phyloP scores from a whole-genome alignment of 2,888 invertebrate genomes.

The Drosophila buzzatii region DNA sequence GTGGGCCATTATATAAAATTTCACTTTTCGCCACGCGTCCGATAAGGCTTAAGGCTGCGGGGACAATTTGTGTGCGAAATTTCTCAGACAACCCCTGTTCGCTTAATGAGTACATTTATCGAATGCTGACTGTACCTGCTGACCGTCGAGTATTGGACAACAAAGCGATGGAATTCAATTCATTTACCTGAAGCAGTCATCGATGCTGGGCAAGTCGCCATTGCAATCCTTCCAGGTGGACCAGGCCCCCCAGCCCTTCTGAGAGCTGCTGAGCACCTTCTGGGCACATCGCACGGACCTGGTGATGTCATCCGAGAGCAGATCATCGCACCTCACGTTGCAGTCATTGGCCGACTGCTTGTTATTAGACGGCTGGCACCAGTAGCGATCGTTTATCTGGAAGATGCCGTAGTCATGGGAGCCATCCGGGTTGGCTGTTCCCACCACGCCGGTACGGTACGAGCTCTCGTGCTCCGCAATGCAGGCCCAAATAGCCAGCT shows the following conservation, averaged over 20 bases:
- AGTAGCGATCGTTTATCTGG: constrained; percentile 82
- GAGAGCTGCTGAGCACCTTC: constrained; percentile 55
- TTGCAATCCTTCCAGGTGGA: constrained; percentile 64
- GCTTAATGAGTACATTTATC: constrained; percentile 48
- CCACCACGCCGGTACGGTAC: constrained; percentile 84
- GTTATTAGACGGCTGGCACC: constrained; percentile 70
- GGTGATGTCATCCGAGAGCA: constrained; percentile 71
- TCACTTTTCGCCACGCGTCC: constrained; percentile 25
- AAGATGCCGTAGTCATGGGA: constrained; percentile 83
- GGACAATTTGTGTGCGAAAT: constrained; percentile 50
- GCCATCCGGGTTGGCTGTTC: constrained; percentile 85
- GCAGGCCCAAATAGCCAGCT: constrained; percentile 76
- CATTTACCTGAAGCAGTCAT: constrained; percentile 60
- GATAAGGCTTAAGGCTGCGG: constrained; percentile 61
- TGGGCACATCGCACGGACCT: constrained; percentile 68
- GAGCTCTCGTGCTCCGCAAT: constrained; percentile 74
- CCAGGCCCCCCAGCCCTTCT: constrained; percentile 79
- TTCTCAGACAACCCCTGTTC: constrained; percentile 11
- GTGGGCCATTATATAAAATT: constrained; percentile 69
- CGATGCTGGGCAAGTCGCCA: constrained; percentile 57
- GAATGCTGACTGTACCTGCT: constrained; percentile 21
- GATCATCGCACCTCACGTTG: constrained; percentile 54
- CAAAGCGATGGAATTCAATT: too few species aligned
- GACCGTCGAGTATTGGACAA: too few species aligned
- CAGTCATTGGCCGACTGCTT: constrained; percentile 71